phyloP scores from a whole-genome alignment of 2,888 invertebrate species.

The Amphimallon solstitiale region DNA sequence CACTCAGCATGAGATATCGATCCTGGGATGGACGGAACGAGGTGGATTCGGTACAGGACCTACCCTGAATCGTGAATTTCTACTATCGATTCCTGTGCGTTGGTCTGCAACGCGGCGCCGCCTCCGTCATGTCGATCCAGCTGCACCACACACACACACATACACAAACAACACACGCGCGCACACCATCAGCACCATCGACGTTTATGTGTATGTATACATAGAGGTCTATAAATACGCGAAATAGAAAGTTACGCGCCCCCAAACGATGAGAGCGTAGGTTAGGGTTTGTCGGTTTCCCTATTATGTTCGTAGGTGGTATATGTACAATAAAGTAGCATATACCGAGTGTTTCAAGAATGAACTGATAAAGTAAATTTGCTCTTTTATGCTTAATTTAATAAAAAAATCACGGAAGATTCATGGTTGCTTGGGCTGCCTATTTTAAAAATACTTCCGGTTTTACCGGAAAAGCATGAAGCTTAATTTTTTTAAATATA shows the following conservation, averaged over 20 bases:
- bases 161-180: no score
- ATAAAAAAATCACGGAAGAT: no score
- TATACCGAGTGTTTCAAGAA: no score
- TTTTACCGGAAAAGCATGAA: no score
- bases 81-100: neutral
- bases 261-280: neutral
- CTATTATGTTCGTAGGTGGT: neutral
- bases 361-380: no score
- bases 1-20: no score
- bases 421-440: no score
- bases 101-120: neutral
- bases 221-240: conserved; percentile 2
- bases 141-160: neutral
- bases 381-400: no score
- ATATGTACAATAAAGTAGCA: neutral
- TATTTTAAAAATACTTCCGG: no score
- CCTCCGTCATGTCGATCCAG: neutral
- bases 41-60: neutral
- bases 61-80: neutral
- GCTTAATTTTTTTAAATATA: no score
- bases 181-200: neutral
- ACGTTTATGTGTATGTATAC: no score
- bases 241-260: conserved; percentile 7
- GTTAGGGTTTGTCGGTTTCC: conserved; percentile 4
- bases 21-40: no score